Base-by-base conservation (phyloP, 1,140 invertebrate genomes). In the Globodera ellingtonae region DNA sequence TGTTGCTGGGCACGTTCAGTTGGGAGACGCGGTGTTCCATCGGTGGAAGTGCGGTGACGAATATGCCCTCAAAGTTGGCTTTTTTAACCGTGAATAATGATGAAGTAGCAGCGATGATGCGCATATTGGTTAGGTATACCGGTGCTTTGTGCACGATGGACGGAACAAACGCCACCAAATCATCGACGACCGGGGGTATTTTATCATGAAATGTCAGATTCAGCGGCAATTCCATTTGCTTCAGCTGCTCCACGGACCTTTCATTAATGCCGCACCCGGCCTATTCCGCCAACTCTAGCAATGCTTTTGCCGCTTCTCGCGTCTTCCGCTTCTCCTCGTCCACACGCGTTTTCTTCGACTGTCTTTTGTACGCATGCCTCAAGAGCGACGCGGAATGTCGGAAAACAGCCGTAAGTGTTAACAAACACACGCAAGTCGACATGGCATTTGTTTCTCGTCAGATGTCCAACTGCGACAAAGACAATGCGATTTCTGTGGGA, bases 61-160 rank as follows among this genome's bases (percentile, higher is more conserved):
- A 24, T 85, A 78, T 70, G 74, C 81, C 7, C 35, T 85, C 13
- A 84, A 84, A 50, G 82, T n/a, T 82, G 67, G 66, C 81, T 50
- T 46, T 48, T 44, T 24, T 35, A 35, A 35, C 35, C 35, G 35
- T 35, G 1, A 35, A 3, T 35, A 35, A 35, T 35, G 35, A 24
- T 24, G 35, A 35, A 35, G 1, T 35, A 59, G n/a, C 8, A 56
- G 65, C 56, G n/a, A 62, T 35, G 52, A 8, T 77, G 6, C 6
- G 50, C 6, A 44, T 13, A 62, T 52, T 74, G 3, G 62, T 74
- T 44, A 80, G 79, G 83, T 85, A 13, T 85, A 85, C 66, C 71
- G 75, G 8, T 85, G 84, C 59, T 85, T 75, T 79, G 84, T 84
- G 24, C 78, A 81, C 66, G 84, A 85, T 81, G 84, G 84, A 24